Evolutionary conservation across 2,113 vertebrate species (phyloP).

Genomic region (Balaeniceps rex): DNA sequence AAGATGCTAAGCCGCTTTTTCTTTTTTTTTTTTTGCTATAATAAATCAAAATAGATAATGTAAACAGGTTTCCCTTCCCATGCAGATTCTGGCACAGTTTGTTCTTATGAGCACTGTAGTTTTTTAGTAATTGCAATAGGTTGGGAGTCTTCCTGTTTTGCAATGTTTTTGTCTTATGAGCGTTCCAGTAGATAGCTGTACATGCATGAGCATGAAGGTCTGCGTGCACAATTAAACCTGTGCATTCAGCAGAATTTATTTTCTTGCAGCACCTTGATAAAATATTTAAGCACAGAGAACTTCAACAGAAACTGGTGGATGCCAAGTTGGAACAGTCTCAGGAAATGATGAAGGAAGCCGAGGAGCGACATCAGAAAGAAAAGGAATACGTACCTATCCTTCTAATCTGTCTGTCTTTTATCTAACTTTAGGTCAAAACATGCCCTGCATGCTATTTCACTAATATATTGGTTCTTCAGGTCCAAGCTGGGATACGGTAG

Average conservation of each 20-base stretch:
- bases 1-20: background rate
- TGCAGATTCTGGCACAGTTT: background rate
- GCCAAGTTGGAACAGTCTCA: slow-evolving; percentile 89
- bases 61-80: background rate
- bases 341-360: slow-evolving; percentile 84
- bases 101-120: background rate
- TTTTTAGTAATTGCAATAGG: background rate
- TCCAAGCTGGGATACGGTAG: background rate
- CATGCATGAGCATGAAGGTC: background rate
- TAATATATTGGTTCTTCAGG: background rate
- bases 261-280: slow-evolving; percentile 89
- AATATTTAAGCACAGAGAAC: slow-evolving; percentile 90
- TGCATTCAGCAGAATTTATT: background rate
- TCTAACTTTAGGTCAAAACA: background rate
- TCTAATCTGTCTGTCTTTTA: background rate
- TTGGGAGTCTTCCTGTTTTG: background rate
- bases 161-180: background rate
- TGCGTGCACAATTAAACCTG: background rate
- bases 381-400: slow-evolving; percentile 90
- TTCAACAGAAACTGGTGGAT: slow-evolving; percentile 92
- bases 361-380: slow-evolving; percentile 89
- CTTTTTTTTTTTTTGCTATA: background rate
- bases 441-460: background rate
- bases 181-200: background rate
- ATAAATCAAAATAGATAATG: background rate